Evolutionary conservation across 2,113 vertebrate genomes (phyloP), one percentile per base, ranked within the genome.

Genomic region (Corvus moneduloides): DNA sequence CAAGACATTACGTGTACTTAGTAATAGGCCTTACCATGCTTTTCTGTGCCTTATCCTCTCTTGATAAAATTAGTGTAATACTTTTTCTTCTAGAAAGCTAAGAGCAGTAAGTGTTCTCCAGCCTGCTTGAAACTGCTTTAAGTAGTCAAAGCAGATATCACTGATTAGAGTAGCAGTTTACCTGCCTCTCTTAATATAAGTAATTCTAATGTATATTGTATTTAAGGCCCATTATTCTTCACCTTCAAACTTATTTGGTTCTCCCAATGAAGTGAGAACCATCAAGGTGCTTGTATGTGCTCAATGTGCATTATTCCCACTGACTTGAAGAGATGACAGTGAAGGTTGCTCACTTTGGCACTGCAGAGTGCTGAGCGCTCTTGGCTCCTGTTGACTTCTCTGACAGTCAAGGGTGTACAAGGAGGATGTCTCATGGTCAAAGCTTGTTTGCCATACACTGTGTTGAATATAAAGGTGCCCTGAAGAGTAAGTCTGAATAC

Each of bases 1-100:
- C 59, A 80, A 72, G 69, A 72, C 56, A 64, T 16, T 13, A 1
- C n/a, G 19, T 84, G 26, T 71, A 73, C 67, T 67, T 63, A 69
- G 44, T 69, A 66, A 22, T 16, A 72, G 64, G 52, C 49, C 68
- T 59, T 67, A 26, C 18, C 12, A 63, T 84, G 59, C 41, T 89
- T 90, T 81, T 69, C 73, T 89, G 27, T 94, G 73, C 51, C 32
- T 93, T 93, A 79, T 82, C 54, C n/a, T 91, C 63, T 73, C 81
- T 67, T 78, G 56, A 61, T 85, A 61, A 89, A 82, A 71, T 96
- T 83, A 74, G 35, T 23, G 33, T 77, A 79, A 94, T 94, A 43
- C 26, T 78, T 96, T 87, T 85, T 81, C 62, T 68, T 73, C 55
- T 52, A 43, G 71, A 90, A 93, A 90, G 52, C 58, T 72, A 87